Conservation (phyloP, 2,797 vertebrate species). For the Zenarchopterus dispar region DNA sequence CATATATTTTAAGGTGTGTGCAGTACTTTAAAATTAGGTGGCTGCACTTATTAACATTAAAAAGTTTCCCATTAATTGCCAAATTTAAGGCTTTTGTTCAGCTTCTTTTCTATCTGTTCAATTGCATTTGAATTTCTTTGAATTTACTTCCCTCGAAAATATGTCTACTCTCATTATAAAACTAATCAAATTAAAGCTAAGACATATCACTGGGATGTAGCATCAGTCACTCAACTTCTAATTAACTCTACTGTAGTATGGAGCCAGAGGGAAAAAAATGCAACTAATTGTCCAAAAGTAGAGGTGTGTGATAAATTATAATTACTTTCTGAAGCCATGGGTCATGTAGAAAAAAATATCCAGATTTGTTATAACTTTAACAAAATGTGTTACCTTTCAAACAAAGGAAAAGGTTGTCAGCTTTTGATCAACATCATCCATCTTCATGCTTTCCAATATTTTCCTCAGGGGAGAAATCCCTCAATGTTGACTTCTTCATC, state of each 20-base stretch:
- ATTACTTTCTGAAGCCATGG: background rate
- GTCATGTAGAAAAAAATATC: no score
- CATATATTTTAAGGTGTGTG: no score
- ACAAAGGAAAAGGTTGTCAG: conserved; percentile 1
- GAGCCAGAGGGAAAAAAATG: background rate
- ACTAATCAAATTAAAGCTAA: background rate
- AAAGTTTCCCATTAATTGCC: background rate
- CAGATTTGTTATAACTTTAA: no score
- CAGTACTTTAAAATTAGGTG: no score
- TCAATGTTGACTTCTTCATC: conserved; percentile 21
- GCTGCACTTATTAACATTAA: background rate
- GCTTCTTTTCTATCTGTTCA: background rate
- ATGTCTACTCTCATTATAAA: background rate
- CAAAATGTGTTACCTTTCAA: background rate
- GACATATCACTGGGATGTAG: conserved; percentile 6
- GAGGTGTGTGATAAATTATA: no score
- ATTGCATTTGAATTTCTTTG: background rate
- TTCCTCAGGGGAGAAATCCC: conserved; percentile 16
- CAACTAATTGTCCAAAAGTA: no score
- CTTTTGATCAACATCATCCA: background rate
- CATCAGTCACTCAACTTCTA: background rate
- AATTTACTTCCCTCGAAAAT: background rate
- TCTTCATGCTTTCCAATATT: conserved; percentile 8
- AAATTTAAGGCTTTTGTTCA: background rate
- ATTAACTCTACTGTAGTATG: background rate